Evolutionary conservation across 2,888 invertebrate species (phyloP), one percentile per base, ranked within the genome.

Genomic region (Nematopogon swammerdamellus): DNA sequence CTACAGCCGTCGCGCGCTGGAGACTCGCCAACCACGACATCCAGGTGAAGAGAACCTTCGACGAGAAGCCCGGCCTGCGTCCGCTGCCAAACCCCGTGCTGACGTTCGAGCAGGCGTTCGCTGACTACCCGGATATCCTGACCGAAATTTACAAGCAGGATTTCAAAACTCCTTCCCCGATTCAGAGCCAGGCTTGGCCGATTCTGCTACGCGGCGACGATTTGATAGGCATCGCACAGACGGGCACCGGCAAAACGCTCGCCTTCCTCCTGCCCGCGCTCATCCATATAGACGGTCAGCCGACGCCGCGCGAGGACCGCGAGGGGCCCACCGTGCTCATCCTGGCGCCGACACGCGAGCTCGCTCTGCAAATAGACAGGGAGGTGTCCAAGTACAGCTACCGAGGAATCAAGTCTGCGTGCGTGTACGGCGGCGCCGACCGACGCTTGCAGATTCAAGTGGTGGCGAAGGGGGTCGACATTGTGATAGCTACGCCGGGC

Each of bases 221-320:
- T 71, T 72, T 97, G 65, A 97, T 98, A 65, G 97, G 97, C 8
- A 97, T 98, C 56, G 97, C 97, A 1, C 97, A 96, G 73, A 95
- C 95, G 5, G 94, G 94, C 50, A 93, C 93, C 17, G 95, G 96
- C 0, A 98, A 98, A 76, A 98, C 98, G 0, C 76, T 98, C 50
- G 97, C 96, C 0, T 97, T 96, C 63, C 73, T 97, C 1, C 67
- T 97, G 49, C 97, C 97, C 8, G 97, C 95, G 11, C 81, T 97
- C 58, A 90, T 97, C 56, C 97, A 97, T 63, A 95, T 95, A 53
- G 93, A 95, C 55, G 87, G 87, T 1, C 97, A 97, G 68, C 77
- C 82, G 19, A 81, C 81, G n/a, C 88, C 92, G 0, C 76, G 89
- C 29, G 80, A 84, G 1, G 64, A 92, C 58, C 77, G 95, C 18